Percentiles rank a stretch among this genome's conserved stretches.
Conservation (phyloP, 2,113 vertebrate genomes). For the Ictalurus furcatus region DNA sequence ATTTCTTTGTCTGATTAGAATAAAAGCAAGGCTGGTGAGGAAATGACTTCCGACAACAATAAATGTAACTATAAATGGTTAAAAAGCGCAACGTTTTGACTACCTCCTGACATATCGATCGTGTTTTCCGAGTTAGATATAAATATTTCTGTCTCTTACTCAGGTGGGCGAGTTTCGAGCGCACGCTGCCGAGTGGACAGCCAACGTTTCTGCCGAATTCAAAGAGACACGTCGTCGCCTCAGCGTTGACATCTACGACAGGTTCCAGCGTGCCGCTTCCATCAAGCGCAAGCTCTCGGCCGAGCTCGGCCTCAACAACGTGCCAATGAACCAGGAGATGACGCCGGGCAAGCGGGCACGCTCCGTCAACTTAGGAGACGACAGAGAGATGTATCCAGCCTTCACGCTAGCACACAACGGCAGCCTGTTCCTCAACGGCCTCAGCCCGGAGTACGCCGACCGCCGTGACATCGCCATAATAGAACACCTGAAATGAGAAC, state of each 20-base stretch:
- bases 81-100: not conserved
- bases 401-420: slow-evolving; percentile 80
- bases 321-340: slow-evolving; percentile 82
- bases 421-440: slow-evolving; percentile 95
- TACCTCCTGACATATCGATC: not conserved
- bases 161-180: slow-evolving; percentile 96
- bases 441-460: slow-evolving; percentile 87
- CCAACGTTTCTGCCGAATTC: slow-evolving; percentile 96
- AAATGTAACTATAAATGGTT: not conserved
- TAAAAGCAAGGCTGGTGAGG: not conserved
- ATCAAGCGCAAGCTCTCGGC: slow-evolving; percentile 96
- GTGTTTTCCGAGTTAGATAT: not conserved
- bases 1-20: not conserved
- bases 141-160: not conserved
- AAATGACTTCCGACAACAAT: not conserved
- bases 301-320: slow-evolving; percentile 84
- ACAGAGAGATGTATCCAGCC: slow-evolving; percentile 75
- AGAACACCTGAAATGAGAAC: slow-evolving; percentile 84
- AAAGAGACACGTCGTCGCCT: slow-evolving; percentile 94
- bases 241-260: slow-evolving; percentile 97
- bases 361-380: slow-evolving; percentile 83
- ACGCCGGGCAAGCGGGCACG: slow-evolving; percentile 90
- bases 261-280: slow-evolving; percentile 94
- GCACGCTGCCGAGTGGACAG: slow-evolving; percentile 96
- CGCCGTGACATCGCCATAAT: slow-evolving; percentile 85